Evolutionary conservation across 2,113 vertebrate species (phyloP).

Genomic region (Gymnorhina tibicen): DNA sequence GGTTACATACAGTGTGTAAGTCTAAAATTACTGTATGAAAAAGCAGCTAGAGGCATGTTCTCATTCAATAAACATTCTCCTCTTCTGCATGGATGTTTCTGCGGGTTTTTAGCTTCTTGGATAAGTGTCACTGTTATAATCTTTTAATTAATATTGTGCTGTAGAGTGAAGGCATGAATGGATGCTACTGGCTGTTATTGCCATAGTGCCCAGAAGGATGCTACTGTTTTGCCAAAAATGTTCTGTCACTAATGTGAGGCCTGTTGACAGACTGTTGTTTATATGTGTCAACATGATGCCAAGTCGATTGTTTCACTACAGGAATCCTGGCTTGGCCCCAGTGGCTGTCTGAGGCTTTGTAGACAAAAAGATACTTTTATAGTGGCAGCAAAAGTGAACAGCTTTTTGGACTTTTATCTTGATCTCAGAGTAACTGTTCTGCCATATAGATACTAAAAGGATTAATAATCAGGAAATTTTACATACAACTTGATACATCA

Average conservation of each 20-base stretch:
- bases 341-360: slow-evolving; percentile 75
- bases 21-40: slow-evolving; percentile 38
- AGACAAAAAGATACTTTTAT: slow-evolving; percentile 63
- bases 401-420: slow-evolving; percentile 60
- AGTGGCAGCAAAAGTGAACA: slow-evolving; percentile 42
- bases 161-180: slow-evolving; percentile 69
- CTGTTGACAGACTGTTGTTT: slow-evolving; percentile 88
- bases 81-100: slow-evolving; percentile 12
- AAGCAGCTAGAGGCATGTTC: slow-evolving; percentile 47
- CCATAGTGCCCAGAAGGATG: slow-evolving; percentile 77
- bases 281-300: slow-evolving; percentile 84
- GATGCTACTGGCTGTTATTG: slow-evolving; percentile 71
- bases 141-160: slow-evolving; percentile 75
- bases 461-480: slow-evolving; percentile 17
- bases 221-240: slow-evolving; percentile 80
- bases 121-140: slow-evolving; percentile 63
- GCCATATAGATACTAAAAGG: background rate
- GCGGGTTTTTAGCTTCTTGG: slow-evolving; percentile 34
- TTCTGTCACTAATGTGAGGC: slow-evolving; percentile 90
- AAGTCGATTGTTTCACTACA: slow-evolving; percentile 78
- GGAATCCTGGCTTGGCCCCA: slow-evolving; percentile 85
- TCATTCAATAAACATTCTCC: slow-evolving; percentile 43
- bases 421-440: slow-evolving; percentile 9
- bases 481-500: background rate
- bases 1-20: slow-evolving; percentile 20